Conservation (phyloP, 2,113 vertebrate genomes). For the Ctenomys sociabilis region DNA sequence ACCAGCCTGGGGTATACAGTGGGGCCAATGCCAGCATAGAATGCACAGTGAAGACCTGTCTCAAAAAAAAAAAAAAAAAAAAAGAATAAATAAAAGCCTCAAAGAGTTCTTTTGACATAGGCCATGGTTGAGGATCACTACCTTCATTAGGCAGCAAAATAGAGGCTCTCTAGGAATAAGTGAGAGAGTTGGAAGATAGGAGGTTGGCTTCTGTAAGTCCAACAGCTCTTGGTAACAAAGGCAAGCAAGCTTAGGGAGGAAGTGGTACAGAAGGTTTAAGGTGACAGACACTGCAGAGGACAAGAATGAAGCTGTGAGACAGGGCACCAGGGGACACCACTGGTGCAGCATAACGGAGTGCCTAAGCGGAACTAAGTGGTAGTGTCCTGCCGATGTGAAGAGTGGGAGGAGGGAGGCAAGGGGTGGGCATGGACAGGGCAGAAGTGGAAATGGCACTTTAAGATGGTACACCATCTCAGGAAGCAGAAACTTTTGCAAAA, state of each 20-base stretch:
- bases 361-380: neutral
- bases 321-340: neutral
- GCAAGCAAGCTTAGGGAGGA: neutral
- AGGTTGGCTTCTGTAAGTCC: neutral
- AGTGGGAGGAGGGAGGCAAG: neutral
- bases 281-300: neutral
- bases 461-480: neutral
- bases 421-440: rapidly evolving
- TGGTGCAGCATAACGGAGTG: neutral
- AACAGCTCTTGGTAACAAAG: neutral
- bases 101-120: neutral
- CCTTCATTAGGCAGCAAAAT: neutral
- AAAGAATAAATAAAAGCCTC: neutral
- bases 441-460: neutral
- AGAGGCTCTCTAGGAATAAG: neutral
- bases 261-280: neutral
- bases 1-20: neutral
- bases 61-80: neutral
- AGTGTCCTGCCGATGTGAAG: neutral
- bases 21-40: neutral
- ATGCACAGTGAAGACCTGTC: neutral
- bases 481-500: neutral
- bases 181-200: neutral
- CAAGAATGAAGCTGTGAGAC: neutral
- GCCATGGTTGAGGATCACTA: neutral